Evolutionary conservation across 2,888 invertebrate genomes (phyloP).

Genomic region (Torymus texanus): DNA sequence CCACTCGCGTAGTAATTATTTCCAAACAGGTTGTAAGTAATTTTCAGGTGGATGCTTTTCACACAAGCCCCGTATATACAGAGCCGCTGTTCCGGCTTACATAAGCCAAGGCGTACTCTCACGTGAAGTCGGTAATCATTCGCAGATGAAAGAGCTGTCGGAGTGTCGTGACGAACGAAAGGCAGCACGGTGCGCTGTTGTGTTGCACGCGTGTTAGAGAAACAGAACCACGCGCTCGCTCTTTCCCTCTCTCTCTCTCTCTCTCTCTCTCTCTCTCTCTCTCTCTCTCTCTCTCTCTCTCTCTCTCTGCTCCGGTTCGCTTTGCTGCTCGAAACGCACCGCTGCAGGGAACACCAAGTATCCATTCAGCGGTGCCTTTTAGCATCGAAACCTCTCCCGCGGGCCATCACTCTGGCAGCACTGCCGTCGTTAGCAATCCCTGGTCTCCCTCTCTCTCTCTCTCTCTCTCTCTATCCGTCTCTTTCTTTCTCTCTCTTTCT

Average conservation of each 20-base stretch:
- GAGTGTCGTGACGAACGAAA: constrained; percentile 66
- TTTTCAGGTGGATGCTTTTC: constrained; percentile 62
- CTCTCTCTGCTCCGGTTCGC: constrained; percentile 61
- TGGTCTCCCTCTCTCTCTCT: background rate
- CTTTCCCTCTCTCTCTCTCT: background rate
- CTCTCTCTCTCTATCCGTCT: constrained; percentile 6
- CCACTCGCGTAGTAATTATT: constrained; percentile 67
- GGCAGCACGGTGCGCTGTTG: background rate
- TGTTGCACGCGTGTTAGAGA: constrained; percentile 58
- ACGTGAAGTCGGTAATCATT: constrained; percentile 71
- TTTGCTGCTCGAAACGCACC: constrained; percentile 62
- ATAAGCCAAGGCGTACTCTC: no score
- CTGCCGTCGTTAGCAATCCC: constrained; percentile 58
- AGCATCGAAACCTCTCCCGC: constrained; percentile 60
- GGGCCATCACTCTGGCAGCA: constrained; percentile 58
- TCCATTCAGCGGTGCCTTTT: constrained; percentile 55
- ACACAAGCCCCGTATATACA: constrained; percentile 29
- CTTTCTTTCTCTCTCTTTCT: constrained; percentile 9
- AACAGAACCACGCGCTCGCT: constrained; percentile 56
- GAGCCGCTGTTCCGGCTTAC: no score
- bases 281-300: background rate
- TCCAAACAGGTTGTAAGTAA: constrained; percentile 64
- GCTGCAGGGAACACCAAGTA: constrained; percentile 2
- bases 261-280: constrained; percentile 57
- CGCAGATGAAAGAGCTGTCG: constrained; percentile 75